phyloP scores from a whole-genome alignment of 2,113 vertebrate species.

The Tenrec ecaudatus region DNA sequence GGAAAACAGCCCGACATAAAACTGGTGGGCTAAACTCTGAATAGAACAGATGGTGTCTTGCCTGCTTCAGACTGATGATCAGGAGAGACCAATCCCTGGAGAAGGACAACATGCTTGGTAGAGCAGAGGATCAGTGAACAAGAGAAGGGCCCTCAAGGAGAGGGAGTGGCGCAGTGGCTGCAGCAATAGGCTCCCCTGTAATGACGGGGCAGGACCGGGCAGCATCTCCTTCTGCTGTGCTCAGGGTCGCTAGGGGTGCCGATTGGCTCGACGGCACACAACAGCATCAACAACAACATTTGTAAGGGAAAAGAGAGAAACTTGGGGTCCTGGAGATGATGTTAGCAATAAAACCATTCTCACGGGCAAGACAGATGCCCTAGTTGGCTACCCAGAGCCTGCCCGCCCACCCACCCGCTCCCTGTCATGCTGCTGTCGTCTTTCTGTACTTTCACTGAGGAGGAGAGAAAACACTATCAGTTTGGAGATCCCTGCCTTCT shows the following conservation, averaged over 20 bases:
- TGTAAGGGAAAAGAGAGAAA: background rate
- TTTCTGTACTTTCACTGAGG: slow-evolving; percentile 7
- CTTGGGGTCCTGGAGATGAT: background rate
- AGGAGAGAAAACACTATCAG: slow-evolving; percentile 21
- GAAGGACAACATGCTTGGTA: no score
- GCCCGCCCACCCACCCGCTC: background rate
- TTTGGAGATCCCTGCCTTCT: slow-evolving; percentile 39
- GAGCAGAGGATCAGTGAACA: no score
- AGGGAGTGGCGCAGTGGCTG: no score
- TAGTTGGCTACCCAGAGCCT: background rate
- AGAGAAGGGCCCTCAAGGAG: no score
- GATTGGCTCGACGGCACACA: no score
- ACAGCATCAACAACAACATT: no score
- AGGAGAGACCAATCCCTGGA: no score
- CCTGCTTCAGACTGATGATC: no score
- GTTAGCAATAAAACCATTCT: background rate
- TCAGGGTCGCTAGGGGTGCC: no score
- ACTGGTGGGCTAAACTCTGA: background rate
- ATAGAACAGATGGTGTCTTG: background rate
- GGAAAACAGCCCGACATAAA: background rate
- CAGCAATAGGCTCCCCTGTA: no score
- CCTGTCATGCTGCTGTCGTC: background rate
- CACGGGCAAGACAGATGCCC: background rate
- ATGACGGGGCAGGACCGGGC: no score
- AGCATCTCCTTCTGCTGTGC: no score